A percentile compares a stretch with the other conserved stretches of the same genome.
These are phyloP conservation scores for Chrysocyon brachyurus DNA, from an alignment of 2,797 vertebrate genomes.

Conservation along the genomic window DNA sequence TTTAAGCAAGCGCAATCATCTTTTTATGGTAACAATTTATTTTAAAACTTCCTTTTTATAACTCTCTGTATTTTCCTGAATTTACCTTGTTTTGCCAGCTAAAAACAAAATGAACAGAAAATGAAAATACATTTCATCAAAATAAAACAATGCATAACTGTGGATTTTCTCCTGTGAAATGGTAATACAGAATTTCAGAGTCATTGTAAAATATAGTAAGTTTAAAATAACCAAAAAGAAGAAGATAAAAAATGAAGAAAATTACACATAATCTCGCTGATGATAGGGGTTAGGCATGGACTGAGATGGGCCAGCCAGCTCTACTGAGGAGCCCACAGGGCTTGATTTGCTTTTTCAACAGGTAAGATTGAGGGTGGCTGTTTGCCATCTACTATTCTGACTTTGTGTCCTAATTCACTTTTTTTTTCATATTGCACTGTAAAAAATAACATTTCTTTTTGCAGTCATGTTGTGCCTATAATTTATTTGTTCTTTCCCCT, in stretches of 20 bases:
- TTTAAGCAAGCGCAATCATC: not conserved
- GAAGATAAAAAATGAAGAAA: not conserved
- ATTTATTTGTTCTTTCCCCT: not conserved
- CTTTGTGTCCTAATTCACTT: not conserved
- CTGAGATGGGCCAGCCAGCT: not conserved
- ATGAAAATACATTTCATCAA: constrained; percentile 2
- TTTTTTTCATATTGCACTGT: not conserved
- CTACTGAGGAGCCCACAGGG: fast-evolving
- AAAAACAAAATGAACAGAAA: constrained; percentile 50
- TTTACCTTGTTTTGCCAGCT: not conserved
- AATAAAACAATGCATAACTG: not conserved
- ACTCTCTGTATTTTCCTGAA: not conserved
- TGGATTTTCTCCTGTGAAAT: constrained; percentile 34
- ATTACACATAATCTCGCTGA: not conserved
- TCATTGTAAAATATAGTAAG: not conserved
- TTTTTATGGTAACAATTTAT: not conserved
- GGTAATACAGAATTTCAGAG: not conserved
- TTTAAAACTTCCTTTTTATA: constrained; percentile 16
- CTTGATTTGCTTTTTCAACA: not conserved
- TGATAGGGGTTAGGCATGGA: not conserved
- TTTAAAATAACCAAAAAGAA: constrained; percentile 5
- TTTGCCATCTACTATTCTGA: not conserved
- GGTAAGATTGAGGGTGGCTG: not conserved
- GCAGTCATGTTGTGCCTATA: not conserved
- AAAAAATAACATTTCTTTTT: not conserved